Evolutionary conservation across 2,888 invertebrate genomes (phyloP).

Genomic region (Athalia circularis): DNA sequence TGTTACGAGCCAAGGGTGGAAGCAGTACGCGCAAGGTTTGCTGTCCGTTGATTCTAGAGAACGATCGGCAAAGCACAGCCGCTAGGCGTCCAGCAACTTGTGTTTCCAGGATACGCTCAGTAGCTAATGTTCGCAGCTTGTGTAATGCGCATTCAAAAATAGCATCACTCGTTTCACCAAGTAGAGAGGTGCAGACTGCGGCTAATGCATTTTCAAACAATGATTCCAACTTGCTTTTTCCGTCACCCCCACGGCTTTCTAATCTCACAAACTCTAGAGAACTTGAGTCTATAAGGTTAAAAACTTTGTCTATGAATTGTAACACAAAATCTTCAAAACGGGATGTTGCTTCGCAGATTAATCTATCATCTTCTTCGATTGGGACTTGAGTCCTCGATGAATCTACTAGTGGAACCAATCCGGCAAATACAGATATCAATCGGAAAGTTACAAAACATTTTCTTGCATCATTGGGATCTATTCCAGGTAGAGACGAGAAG

Average conservation of each 20-base stretch:
- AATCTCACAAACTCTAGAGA: conserved; percentile 81
- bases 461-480: conserved; percentile 91
- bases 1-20: conserved; percentile 82
- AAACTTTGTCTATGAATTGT: conserved; percentile 88
- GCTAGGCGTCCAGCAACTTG: conserved; percentile 89
- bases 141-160: conserved; percentile 81
- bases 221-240: conserved; percentile 82
- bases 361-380: conserved; percentile 85
- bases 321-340: conserved; percentile 93
- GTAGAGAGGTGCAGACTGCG: conserved; percentile 81
- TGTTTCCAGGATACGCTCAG: conserved; percentile 86
- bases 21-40: conserved; percentile 84
- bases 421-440: conserved; percentile 85
- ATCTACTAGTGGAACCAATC: conserved; percentile 89
- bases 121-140: conserved; percentile 85
- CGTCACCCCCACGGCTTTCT: conserved; percentile 74
- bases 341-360: conserved; percentile 87
- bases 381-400: conserved; percentile 84
- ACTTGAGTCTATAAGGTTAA: conserved; percentile 83
- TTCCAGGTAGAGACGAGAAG: conserved; percentile 88
- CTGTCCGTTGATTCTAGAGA: conserved; percentile 81
- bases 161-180: conserved; percentile 81
- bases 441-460: conserved; percentile 87
- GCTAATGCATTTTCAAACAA: conserved; percentile 83
- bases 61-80: conserved; percentile 82